Evolutionary conservation across 2,113 vertebrate species (phyloP).

Genomic region (Nothobranchius furzeri): DNA sequence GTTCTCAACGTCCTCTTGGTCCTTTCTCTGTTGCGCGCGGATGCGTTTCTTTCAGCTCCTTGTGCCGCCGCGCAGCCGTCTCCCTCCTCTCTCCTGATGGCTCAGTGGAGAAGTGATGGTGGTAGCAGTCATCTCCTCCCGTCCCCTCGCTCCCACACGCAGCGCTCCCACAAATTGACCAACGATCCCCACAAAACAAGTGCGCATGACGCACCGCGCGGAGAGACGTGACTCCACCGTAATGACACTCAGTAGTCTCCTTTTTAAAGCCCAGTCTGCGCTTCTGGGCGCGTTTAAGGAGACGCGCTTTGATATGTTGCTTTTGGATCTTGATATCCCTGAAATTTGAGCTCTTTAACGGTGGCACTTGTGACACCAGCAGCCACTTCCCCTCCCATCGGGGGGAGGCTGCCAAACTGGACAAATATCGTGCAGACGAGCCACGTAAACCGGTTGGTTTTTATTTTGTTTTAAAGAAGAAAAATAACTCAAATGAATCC

Average conservation of each 20-base stretch:
- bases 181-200: constrained; percentile 25
- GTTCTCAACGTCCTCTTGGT: background rate
- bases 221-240: background rate
- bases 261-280: background rate
- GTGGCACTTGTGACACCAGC: background rate
- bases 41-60: constrained; percentile 1
- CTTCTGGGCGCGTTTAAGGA: background rate
- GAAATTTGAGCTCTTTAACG: background rate
- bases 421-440: no score
- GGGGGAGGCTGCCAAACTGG: no score
- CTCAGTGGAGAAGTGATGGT: constrained; percentile 57
- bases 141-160: constrained; percentile 54
- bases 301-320: no score
- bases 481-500: no score
- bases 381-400: no score
- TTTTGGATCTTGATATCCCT: background rate
- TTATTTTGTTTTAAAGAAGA: no score
- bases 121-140: constrained; percentile 45
- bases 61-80: constrained; percentile 20
- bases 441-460: no score
- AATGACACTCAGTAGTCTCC: background rate
- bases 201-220: constrained; percentile 40
- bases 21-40: no score
- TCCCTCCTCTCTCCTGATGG: constrained; percentile 43
- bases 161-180: constrained; percentile 47